These are phyloP conservation scores for Calyptommatus sinebrachiatus DNA, from an alignment of 2,113 vertebrate genomes.

Conservation along the genomic window DNA sequence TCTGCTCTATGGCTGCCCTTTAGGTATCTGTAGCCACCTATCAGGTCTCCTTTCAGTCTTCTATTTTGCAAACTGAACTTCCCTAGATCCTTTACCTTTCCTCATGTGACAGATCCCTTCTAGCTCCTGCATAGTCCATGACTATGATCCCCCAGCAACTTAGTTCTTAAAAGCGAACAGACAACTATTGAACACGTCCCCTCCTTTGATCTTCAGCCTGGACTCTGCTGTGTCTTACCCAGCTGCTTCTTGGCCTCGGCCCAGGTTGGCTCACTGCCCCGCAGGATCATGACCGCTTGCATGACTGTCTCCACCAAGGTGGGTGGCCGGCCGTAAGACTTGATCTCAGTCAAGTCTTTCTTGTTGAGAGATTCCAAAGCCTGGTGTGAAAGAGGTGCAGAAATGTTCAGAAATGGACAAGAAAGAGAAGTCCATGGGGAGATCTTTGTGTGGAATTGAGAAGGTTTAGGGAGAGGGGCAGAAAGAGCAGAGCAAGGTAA, in stretches of 20 bases:
- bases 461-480: background rate
- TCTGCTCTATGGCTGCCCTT: too few species aligned
- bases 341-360: constrained; percentile 90
- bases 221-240: constrained; percentile 66
- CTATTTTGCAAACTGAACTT: too few species aligned
- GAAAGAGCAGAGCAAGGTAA: background rate
- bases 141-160: too few species aligned
- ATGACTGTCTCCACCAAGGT: constrained; percentile 86
- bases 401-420: background rate
- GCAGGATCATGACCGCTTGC: constrained; percentile 90
- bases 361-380: constrained; percentile 90
- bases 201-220: too few species aligned
- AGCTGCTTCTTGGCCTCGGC: constrained; percentile 88
- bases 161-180: too few species aligned
- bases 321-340: constrained; percentile 85
- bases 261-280: constrained; percentile 85
- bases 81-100: too few species aligned
- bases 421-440: too few species aligned
- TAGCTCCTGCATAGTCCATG: too few species aligned
- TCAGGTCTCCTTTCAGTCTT: too few species aligned
- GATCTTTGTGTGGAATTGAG: background rate
- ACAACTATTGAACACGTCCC: too few species aligned
- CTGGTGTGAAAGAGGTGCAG: constrained; percentile 50
- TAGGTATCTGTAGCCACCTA: too few species aligned
- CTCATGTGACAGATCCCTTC: too few species aligned